These are phyloP conservation scores for Stegastes partitus DNA, from an alignment of 2,113 vertebrate species.

Conservation along the genomic window DNA sequence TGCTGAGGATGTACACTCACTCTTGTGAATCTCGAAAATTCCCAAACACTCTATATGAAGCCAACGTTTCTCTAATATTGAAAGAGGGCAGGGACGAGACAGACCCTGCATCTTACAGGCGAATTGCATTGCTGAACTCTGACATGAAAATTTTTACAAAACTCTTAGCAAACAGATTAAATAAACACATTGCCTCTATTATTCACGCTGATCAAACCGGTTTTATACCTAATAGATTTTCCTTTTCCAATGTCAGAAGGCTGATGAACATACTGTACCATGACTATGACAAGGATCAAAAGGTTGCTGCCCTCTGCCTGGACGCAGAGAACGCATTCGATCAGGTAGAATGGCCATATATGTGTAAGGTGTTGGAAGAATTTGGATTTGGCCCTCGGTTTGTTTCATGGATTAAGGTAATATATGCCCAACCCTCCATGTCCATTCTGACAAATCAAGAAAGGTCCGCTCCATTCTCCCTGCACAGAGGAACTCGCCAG, in stretches of 20 bases:
- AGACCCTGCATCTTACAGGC: background rate
- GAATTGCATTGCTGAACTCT: background rate
- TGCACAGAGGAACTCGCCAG: background rate
- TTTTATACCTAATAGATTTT: background rate
- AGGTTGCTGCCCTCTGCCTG: background rate
- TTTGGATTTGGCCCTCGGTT: background rate
- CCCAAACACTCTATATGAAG: background rate
- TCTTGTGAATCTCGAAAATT: background rate
- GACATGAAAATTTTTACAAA: slow-evolving; percentile 4
- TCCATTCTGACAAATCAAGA: slow-evolving; percentile 5
- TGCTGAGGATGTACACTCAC: background rate
- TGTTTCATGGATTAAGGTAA: background rate
- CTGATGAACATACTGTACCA: background rate
- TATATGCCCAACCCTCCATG: background rate
- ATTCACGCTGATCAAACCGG: background rate
- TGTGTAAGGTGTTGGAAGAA: background rate
- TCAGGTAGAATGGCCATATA: background rate
- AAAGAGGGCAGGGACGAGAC: background rate
- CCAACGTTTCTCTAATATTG: background rate
- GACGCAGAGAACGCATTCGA: background rate
- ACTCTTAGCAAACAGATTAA: background rate
- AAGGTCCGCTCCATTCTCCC: background rate
- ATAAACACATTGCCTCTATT: background rate
- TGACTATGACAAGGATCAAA: background rate
- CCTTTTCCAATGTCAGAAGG: background rate